Evolutionary conservation across 2,888 invertebrate genomes (phyloP).

Genomic region (Epinotia nisella): DNA sequence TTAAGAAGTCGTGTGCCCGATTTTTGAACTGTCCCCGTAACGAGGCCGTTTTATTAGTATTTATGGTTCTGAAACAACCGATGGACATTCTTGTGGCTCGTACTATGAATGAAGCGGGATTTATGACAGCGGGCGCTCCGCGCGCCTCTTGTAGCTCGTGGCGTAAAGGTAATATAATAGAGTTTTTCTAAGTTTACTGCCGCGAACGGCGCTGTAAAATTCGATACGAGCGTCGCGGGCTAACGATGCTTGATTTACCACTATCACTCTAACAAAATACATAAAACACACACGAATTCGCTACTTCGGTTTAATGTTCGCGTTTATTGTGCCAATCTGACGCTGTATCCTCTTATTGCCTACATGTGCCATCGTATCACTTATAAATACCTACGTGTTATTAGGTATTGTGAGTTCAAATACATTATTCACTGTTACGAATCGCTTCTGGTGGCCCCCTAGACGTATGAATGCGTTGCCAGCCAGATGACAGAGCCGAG

Average conservation of each 20-base stretch:
- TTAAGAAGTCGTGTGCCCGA: slow-evolving; percentile 84
- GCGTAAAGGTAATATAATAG: slow-evolving; percentile 67
- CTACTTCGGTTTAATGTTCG: slow-evolving; percentile 64
- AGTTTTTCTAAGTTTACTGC: slow-evolving; percentile 81
- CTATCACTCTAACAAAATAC: slow-evolving; percentile 75
- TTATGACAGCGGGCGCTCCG: slow-evolving; percentile 61
- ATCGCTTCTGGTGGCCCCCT: slow-evolving; percentile 78
- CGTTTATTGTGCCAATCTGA: slow-evolving; percentile 64
- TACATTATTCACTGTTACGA: slow-evolving; percentile 82
- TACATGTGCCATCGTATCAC: slow-evolving; percentile 41
- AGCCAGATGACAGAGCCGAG: slow-evolving; percentile 75
- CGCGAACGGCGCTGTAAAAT: slow-evolving; percentile 75
- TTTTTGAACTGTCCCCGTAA: slow-evolving; percentile 82
- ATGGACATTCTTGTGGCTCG: slow-evolving; percentile 65
- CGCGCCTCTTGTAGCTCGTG: slow-evolving; percentile 64
- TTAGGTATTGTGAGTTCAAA: slow-evolving; percentile 73
- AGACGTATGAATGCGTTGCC: slow-evolving; percentile 68
- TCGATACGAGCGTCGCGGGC: slow-evolving; percentile 73
- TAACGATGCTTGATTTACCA: slow-evolving; percentile 81
- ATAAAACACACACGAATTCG: slow-evolving; percentile 72
- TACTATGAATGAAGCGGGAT: slow-evolving; percentile 79
- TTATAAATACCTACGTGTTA: slow-evolving; percentile 57
- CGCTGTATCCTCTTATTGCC: slow-evolving; percentile 43
- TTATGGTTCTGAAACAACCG: slow-evolving; percentile 80
- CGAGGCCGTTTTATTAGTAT: slow-evolving; percentile 83